These are phyloP conservation scores for Slavum lentiscoides DNA, from an alignment of 2,888 invertebrate genomes.

Conservation along the genomic window DNA sequence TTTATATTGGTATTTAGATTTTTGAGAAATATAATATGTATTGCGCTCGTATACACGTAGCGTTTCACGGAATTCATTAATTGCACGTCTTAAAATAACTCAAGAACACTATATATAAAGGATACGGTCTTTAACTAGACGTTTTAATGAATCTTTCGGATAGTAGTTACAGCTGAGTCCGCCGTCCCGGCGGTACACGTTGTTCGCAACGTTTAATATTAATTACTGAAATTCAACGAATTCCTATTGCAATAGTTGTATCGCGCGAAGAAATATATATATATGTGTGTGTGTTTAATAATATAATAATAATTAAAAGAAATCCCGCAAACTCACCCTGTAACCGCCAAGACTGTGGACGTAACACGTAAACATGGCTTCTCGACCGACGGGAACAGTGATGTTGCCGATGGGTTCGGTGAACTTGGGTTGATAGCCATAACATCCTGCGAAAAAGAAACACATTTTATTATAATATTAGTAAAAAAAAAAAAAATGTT, in stretches of 20 bases:
- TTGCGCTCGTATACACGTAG: no score
- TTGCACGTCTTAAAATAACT: constrained; percentile 15
- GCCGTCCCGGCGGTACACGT: not conserved
- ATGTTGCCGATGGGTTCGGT: constrained; percentile 80
- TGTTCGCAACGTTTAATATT: not conserved
- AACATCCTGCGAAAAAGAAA: constrained; percentile 60
- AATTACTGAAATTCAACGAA: constrained; percentile 3
- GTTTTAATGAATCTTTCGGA: constrained; percentile 9
- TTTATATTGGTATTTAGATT: not conserved
- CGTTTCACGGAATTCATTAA: constrained; percentile 14
- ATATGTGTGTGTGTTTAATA: no score
- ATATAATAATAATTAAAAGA: not conserved
- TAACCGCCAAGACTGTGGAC: constrained; percentile 86
- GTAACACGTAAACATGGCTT: constrained; percentile 84
- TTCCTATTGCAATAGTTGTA: not conserved
- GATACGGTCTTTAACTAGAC: constrained; percentile 14
- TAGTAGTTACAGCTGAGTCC: not conserved
- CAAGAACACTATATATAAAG: constrained; percentile 24
- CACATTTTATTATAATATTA: no score
- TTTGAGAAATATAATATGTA: not conserved
- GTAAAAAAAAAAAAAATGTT: no score
- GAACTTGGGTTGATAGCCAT: constrained; percentile 82
- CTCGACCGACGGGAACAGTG: constrained; percentile 81
- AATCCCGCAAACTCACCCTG: constrained; percentile 69
- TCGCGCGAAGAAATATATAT: not conserved